Base-by-base conservation (phyloP, 2,888 invertebrate species). In the Opisthograptis luteolata region DNA sequence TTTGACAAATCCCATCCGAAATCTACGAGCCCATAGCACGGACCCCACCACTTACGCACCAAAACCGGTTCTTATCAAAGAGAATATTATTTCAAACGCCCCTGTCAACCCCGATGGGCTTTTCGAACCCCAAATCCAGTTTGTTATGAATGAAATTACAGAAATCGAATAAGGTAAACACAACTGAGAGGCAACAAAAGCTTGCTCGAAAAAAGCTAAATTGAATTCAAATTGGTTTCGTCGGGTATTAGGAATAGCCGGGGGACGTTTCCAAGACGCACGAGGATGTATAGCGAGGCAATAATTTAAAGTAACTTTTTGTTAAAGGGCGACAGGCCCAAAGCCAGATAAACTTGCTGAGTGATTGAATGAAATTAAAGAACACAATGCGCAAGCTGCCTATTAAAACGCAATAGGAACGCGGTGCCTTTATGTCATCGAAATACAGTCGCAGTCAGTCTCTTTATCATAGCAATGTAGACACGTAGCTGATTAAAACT, bases 141-240 rank as follows among this genome's bases (percentile, higher is more conserved):
- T 90, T 89, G 88, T 88, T 88, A 88, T 90, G 89, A 90, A 90
- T 90, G 89, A 90, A 90, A 89, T 90, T 90, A 90, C 87, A 88
- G 88, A 89, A 90, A 90, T 90, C 90, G 89, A 90, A 89, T 90
- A 90, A 90, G 84, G 88, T 89, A 89, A 89, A 90, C 89, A 90
- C 87, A 88, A 88, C 88, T 83, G 85, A 83, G 86, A 84, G 84
- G 82, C 87, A 88, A 90, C 90, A 90, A 89, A 90, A 88, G 89
- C 86, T 86, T 83, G 86, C 74, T 79, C 81, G 81, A 87, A 89
- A 90, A 89, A 88, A 87, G 79, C 89, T 85, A 89, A 90, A 89
- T 90, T 89, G 89, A 90, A 90, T 90, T 90, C 88, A 90, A 90
- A 89, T 90, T 89, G 88, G 88, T 88, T 89, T 87, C 87, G 89